Evolutionary conservation across 2,888 invertebrate species (phyloP).

Genomic region (Catocala sponsa): DNA sequence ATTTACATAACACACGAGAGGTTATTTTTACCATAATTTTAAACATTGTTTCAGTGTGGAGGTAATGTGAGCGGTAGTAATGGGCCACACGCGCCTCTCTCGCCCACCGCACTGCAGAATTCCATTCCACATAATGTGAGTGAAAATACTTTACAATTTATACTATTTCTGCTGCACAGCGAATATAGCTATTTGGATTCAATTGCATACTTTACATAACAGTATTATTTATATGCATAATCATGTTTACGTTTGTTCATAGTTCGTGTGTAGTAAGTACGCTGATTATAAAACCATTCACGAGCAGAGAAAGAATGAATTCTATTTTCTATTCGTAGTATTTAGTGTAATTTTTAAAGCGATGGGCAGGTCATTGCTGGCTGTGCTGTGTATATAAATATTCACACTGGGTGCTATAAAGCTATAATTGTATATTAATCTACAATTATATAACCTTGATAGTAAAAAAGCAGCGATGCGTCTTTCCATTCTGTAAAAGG

Average conservation of each 20-base stretch:
- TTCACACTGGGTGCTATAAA: too few species aligned
- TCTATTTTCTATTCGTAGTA: too few species aligned
- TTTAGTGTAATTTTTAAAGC: too few species aligned
- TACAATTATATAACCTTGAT: too few species aligned
- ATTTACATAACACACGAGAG: slow-evolving; percentile 40
- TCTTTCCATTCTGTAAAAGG: too few species aligned
- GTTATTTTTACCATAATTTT: slow-evolving; percentile 63
- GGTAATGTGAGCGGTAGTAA: slow-evolving; percentile 81
- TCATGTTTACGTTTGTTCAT: slow-evolving; percentile 16
- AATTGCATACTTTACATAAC: slow-evolving; percentile 8
- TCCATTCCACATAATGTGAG: slow-evolving; percentile 83
- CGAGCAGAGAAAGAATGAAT: too few species aligned
- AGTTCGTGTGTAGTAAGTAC: background rate
- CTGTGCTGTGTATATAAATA: background rate
- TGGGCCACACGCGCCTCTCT: slow-evolving; percentile 84
- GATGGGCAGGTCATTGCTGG: background rate
- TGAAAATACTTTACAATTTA: slow-evolving; percentile 44
- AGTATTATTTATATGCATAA: slow-evolving; percentile 6
- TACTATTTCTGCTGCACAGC: slow-evolving; percentile 37
- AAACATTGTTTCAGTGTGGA: slow-evolving; percentile 76
- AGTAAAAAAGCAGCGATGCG: too few species aligned
- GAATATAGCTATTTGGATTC: slow-evolving; percentile 37
- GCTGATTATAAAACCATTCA: too few species aligned
- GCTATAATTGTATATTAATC: too few species aligned
- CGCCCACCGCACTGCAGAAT: slow-evolving; percentile 84